A percentile compares a stretch with the other conserved stretches of the same genome.
Conservation (phyloP, 2,888 invertebrate species). For the Nemurella pictetii region DNA sequence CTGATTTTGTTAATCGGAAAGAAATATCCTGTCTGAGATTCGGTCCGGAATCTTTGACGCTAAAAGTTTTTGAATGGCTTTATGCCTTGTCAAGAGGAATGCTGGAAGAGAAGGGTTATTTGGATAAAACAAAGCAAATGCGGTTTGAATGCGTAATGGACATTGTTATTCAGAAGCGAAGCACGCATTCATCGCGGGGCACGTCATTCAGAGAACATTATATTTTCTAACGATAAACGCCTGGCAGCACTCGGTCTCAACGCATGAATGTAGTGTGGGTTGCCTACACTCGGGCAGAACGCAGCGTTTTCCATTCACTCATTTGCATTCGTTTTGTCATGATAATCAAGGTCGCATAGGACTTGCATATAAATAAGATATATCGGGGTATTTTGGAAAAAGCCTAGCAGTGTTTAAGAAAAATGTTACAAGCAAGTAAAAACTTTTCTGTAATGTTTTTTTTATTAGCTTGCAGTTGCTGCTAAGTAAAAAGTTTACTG, state of each 20-base stretch:
- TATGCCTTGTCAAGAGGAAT: neutral
- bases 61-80: neutral
- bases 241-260: neutral
- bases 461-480: no score
- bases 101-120: no score
- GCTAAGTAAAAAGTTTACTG: no score
- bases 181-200: neutral
- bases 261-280: neutral
- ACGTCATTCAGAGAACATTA: neutral
- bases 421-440: no score
- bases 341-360: no score
- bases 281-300: neutral
- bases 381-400: no score
- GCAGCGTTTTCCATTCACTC: no score
- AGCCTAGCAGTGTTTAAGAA: no score
- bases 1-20: no score
- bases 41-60: neutral
- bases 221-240: slow-evolving; percentile 7
- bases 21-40: neutral
- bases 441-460: no score
- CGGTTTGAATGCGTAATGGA: neutral
- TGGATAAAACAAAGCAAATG: neutral
- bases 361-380: no score
- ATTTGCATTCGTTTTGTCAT: no score
- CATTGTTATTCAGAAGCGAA: neutral